phyloP scores from a whole-genome alignment of 2,797 vertebrate species.

The Manis crassicaudata region DNA sequence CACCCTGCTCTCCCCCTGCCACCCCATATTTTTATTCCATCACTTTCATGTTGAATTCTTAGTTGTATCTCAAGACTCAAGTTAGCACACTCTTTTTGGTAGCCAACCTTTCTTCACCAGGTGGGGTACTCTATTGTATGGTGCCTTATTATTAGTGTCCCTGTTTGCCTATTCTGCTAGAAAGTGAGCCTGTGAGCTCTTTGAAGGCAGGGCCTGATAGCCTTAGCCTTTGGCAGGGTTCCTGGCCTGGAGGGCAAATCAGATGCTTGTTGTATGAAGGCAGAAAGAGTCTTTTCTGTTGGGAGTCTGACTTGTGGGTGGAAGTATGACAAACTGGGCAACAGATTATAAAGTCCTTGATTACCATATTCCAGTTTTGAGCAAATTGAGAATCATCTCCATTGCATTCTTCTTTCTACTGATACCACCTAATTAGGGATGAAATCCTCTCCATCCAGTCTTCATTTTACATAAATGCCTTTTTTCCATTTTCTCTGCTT shows the following conservation, averaged over 20 bases:
- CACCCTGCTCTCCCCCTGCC: rapidly evolving
- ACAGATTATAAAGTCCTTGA: neutral
- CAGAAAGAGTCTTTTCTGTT: neutral
- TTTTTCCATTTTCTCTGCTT: neutral
- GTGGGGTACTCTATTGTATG: neutral
- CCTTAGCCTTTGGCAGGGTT: neutral
- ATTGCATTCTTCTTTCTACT: neutral
- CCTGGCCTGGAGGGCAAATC: neutral
- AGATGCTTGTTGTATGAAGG: neutral
- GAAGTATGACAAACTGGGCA: neutral
- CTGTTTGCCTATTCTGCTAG: neutral
- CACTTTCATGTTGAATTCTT: neutral
- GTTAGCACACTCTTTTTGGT: neutral
- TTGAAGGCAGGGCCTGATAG: neutral
- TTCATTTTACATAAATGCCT: neutral
- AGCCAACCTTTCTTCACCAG: neutral
- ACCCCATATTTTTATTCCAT: neutral
- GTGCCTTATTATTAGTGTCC: neutral
- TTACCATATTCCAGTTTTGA: constrained; percentile 3
- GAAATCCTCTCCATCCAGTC: neutral
- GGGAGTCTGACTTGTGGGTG: neutral
- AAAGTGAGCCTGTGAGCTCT: neutral
- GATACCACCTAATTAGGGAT: neutral
- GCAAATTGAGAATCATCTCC: neutral
- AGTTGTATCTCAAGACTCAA: neutral